Percentiles rank a stretch among this genome's conserved stretches.
Conservation (phyloP, 2,113 vertebrate species). For the Phoenicopterus ruber region DNA sequence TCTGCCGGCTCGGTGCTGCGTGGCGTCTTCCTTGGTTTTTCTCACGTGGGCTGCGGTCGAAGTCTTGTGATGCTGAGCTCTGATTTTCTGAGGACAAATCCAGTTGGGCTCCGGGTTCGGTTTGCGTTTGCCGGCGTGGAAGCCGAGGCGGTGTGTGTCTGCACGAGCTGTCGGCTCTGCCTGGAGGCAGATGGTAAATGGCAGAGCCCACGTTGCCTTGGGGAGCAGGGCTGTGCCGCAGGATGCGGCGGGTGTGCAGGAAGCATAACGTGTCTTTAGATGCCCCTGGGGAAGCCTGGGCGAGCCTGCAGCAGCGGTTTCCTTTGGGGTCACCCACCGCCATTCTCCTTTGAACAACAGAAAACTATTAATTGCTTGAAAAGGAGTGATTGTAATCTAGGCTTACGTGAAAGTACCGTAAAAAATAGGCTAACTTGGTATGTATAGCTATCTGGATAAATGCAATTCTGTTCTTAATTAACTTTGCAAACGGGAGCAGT, state of each 20-base stretch:
- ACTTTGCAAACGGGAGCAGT: not conserved
- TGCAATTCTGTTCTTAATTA: not conserved
- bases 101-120: no score
- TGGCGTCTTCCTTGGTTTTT: not conserved
- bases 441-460: not conserved
- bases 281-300: not conserved
- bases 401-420: not conserved
- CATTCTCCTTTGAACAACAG: not conserved
- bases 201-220: not conserved
- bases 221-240: not conserved
- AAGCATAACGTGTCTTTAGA: not conserved
- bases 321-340: not conserved
- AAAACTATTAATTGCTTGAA: not conserved
- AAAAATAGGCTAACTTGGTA: not conserved
- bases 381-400: not conserved
- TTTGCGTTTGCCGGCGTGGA: not conserved
- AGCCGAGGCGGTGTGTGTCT: not conserved
- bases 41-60: not conserved
- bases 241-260: no score
- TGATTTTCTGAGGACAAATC: not conserved
- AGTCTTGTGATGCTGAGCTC: not conserved
- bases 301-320: not conserved
- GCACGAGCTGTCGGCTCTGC: no score
- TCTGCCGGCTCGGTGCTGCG: not conserved
- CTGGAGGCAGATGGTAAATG: no score